Evolutionary conservation across 1,140 invertebrate species (phyloP), one percentile per base, ranked within the genome.

Genomic region (Apis dorsata): DNA sequence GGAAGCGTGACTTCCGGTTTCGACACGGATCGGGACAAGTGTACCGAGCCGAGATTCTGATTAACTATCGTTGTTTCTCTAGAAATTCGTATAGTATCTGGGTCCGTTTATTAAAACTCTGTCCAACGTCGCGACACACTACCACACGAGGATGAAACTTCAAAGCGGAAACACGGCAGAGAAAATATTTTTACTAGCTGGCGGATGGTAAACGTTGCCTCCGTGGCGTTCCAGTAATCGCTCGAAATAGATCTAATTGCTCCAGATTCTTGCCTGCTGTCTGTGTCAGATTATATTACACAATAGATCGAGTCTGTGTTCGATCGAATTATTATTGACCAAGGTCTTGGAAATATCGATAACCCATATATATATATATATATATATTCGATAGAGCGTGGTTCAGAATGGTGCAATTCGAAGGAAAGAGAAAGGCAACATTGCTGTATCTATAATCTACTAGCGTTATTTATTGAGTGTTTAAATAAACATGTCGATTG

Each of bases 191-290:
- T 88, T 84, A 88, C 79, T 53, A 59, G 59, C 59, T 51, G 21
- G 59, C n/a, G 62, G n/a, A 60, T 73, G 70, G 75, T 65, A 81
- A 85, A 81, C 79, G 65, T 11, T 24, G 51, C 34, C 63, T 66
- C 68, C 34, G 66, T 19, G 59, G 72, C 69, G 84, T 69, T 88
- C 87, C 87, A 88, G 87, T 81, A 88, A 88, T 76, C 86, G 83
- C 83, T 78, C 75, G 77, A 88, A 88, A 88, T 88, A 88, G 87
- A 88, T 83, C 68, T 81, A 85, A 88, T 88, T 87, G 87, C 68
- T 88, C 75, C 79, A 79, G 83, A 83, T 85, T 88, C 75, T 63
- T 51, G 57, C 5, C n/a, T n/a, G 28, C 44, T 66, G 60, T 62
- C n/a, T 49, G 57, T 76, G 49, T 5, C 34, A 17, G 11, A 0